These are phyloP conservation scores for Oegoconia quadripuncta DNA, from an alignment of 2,888 invertebrate genomes.

Conservation along the genomic window DNA sequence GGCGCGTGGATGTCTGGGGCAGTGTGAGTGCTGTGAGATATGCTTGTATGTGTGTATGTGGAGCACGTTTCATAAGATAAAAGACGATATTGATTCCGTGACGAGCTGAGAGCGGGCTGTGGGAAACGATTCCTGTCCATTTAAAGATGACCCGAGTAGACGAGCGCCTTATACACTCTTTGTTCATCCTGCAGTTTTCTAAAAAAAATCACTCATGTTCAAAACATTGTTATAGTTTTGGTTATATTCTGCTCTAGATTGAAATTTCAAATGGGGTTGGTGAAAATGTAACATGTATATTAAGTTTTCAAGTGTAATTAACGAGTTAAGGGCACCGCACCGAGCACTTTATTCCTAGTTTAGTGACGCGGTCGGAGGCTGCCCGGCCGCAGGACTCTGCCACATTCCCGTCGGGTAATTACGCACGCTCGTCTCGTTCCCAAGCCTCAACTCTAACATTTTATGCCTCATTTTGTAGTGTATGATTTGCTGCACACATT, in stretches of 20 bases:
- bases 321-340: conserved; percentile 59
- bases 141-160: conserved; percentile 68
- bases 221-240: too few relatives aligned
- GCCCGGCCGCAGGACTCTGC: conserved; percentile 61
- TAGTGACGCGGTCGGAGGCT: conserved; percentile 53
- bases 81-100: conserved; percentile 78
- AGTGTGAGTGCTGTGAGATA: conserved; percentile 31
- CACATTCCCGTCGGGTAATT: conserved; percentile 74
- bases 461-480: conserved; percentile 71
- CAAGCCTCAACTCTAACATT: conserved; percentile 67
- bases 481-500: conserved; percentile 71
- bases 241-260: conserved; percentile 1
- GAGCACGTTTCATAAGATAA: conserved; percentile 75
- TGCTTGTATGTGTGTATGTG: conserved; percentile 51
- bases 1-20: conserved; percentile 23
- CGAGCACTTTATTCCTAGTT: conserved; percentile 68
- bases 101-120: conserved; percentile 69
- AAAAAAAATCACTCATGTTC: conserved; percentile 45
- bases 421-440: conserved; percentile 68
- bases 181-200: conserved; percentile 41
- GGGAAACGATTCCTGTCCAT: conserved; percentile 72
- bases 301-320: conserved; percentile 63
- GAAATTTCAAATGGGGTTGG: conserved; percentile 18
- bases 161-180: conserved; percentile 45
- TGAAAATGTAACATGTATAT: conserved; percentile 50